phyloP scores from a whole-genome alignment of 2,113 vertebrate genomes.

The Orycteropus afer region DNA sequence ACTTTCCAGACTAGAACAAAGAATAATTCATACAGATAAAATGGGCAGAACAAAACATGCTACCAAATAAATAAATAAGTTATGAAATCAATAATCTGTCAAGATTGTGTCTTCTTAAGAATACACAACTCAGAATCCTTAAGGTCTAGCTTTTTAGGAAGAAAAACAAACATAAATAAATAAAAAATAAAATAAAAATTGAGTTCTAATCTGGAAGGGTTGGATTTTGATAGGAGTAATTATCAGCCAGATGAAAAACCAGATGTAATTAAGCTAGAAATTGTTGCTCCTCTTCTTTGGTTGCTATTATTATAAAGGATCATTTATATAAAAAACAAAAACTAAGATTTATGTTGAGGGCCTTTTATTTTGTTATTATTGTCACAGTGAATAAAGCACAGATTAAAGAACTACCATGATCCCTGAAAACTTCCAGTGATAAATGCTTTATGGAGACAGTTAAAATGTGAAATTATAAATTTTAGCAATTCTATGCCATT shows the following conservation, averaged over 20 bases:
- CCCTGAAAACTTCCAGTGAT: neutral
- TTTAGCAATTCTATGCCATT: neutral
- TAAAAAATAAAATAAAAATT: neutral
- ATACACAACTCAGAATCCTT: conserved; percentile 32
- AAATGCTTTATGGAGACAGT: neutral
- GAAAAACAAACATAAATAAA: neutral
- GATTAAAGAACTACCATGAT: neutral
- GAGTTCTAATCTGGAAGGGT: neutral
- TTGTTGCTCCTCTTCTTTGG: neutral
- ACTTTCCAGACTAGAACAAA: conserved; percentile 16
- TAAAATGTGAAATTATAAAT: neutral
- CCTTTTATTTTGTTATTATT: conserved; percentile 38
- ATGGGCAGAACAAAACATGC: neutral
- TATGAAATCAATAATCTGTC: conserved; percentile 4
- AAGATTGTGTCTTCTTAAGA: neutral
- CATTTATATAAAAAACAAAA: neutral
- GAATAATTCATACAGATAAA: neutral
- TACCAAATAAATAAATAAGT: conserved; percentile 21
- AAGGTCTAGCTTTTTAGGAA: conserved; percentile 36
- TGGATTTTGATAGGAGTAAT: neutral
- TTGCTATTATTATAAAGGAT: conserved; percentile 21
- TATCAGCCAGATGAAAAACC: conserved; percentile 5
- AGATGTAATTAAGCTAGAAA: conserved; percentile 4
- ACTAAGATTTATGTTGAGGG: neutral
- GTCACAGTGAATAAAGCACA: conserved; percentile 42